phyloP scores from a whole-genome alignment of 2,888 invertebrate species.

The Agrochola lychnidis region DNA sequence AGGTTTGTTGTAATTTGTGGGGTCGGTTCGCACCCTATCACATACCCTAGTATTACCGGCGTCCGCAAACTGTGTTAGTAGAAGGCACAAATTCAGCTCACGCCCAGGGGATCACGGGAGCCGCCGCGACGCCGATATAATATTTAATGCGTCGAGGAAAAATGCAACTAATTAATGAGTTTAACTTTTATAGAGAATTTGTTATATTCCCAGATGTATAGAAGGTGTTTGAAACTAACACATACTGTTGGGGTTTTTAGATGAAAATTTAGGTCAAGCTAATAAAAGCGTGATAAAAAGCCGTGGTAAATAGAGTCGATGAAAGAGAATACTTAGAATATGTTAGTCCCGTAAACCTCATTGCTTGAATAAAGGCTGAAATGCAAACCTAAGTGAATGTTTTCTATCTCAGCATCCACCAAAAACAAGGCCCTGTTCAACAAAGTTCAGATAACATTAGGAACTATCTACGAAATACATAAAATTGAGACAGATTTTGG shows the following conservation, averaged over 20 bases:
- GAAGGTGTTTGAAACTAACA: not conserved
- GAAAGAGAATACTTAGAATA: not conserved
- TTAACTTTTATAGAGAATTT: not conserved
- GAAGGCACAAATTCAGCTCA: constrained; percentile 38
- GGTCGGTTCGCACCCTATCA: constrained; percentile 22
- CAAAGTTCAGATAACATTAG: not conserved
- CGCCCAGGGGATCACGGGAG: constrained; percentile 7
- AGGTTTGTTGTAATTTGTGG: constrained; percentile 38
- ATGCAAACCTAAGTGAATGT: not conserved
- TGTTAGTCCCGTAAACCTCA: not conserved
- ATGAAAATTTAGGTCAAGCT: not conserved
- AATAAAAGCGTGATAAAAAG: not conserved
- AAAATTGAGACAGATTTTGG: not conserved
- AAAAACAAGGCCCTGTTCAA: not conserved
- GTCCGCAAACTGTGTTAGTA: constrained; percentile 32
- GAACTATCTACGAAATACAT: not conserved
- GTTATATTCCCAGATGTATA: not conserved
- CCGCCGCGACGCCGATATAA: constrained; percentile 8
- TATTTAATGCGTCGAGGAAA: constrained; percentile 25
- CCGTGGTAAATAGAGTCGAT: not conserved
- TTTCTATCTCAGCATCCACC: not conserved
- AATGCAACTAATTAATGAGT: constrained; percentile 13
- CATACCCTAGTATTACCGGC: constrained; percentile 17
- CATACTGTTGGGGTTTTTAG: not conserved
- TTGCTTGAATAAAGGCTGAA: not conserved